Percentiles rank a stretch among this genome's conserved stretches.
Evolutionary conservation across 35 echinoderm and acorn worm species (phyloP).

Genomic region (Ptychodera flava): DNA sequence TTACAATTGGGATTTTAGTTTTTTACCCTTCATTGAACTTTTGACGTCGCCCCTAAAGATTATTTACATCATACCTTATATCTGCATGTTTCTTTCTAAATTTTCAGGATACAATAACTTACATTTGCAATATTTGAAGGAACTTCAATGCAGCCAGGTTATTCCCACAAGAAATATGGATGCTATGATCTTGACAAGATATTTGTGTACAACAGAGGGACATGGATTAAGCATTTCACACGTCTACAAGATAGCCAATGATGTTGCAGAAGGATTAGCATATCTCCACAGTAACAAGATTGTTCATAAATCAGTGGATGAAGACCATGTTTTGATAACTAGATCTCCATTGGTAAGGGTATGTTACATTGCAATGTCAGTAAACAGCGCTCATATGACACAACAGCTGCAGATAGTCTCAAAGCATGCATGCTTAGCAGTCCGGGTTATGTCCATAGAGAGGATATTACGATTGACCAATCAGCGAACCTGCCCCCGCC

Average conservation of each 20-base stretch:
- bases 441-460: neutral
- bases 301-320: neutral
- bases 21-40: neutral
- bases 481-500: neutral
- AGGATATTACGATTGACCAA: neutral
- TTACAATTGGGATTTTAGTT: neutral
- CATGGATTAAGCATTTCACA: neutral
- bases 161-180: neutral
- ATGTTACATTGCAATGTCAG: neutral
- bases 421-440: neutral
- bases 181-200: neutral
- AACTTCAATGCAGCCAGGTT: neutral
- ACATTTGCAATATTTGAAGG: neutral
- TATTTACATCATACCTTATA: neutral
- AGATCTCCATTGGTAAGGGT: neutral
- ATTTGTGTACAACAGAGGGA: neutral
- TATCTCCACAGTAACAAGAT: neutral
- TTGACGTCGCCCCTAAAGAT: neutral
- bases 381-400: neutral
- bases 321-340: neutral
- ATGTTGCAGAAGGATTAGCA: neutral
- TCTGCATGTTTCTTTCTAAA: neutral
- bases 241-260: neutral
- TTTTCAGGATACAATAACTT: neutral
- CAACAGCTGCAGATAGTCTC: neutral